Evolutionary conservation across 2,888 invertebrate species (phyloP).

Genomic region (Andrena flavipes): DNA sequence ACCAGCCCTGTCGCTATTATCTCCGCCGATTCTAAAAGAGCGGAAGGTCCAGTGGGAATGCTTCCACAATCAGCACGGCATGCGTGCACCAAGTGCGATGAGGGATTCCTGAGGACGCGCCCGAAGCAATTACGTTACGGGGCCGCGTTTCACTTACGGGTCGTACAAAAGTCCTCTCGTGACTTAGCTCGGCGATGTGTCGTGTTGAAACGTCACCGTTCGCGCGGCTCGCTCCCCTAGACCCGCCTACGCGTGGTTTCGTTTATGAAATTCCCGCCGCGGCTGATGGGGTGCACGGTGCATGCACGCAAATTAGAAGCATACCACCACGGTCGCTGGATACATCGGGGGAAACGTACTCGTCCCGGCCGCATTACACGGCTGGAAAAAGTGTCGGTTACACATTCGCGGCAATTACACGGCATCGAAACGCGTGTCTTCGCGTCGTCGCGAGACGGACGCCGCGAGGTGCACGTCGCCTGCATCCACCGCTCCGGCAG

Average conservation of each 20-base stretch:
- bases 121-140: conserved; percentile 78
- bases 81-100: conserved; percentile 64
- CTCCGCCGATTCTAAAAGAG: background rate
- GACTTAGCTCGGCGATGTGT: conserved; percentile 31
- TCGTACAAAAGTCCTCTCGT: conserved; percentile 64
- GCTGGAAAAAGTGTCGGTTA: conserved; percentile 59
- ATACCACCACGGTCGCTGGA: conserved; percentile 60
- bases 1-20: conserved; percentile 5
- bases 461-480: conserved; percentile 2
- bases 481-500: conserved; percentile 13
- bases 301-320: conserved; percentile 77
- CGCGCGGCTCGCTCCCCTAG: conserved; percentile 33
- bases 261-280: conserved; percentile 79
- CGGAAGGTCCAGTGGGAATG: conserved; percentile 4
- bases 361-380: conserved; percentile 51
- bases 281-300: conserved; percentile 55
- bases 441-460: conserved; percentile 6
- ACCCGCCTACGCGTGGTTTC: conserved; percentile 71
- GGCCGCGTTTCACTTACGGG: conserved; percentile 53
- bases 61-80: background rate
- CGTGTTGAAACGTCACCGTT: conserved; percentile 45
- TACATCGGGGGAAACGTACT: conserved; percentile 17
- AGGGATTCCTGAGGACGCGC: conserved; percentile 76
- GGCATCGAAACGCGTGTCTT: conserved; percentile 52
- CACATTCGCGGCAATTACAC: conserved; percentile 59